Evolutionary conservation across 2,888 invertebrate species (phyloP), one percentile per base, ranked within the genome.

Genomic region (Tetranychus piercei): DNA sequence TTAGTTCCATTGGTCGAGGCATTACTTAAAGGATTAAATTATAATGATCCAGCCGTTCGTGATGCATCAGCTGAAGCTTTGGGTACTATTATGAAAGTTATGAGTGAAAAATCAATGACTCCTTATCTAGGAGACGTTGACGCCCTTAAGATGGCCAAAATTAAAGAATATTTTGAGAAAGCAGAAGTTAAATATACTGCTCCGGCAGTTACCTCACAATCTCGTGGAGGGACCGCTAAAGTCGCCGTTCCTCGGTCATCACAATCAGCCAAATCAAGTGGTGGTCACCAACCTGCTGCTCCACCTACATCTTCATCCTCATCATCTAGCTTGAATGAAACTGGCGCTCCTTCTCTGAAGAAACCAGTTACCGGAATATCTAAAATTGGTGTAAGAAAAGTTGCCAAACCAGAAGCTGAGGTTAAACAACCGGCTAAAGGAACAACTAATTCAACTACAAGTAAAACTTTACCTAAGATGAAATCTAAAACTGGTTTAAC

Each of bases 91-190:
- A 89, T 94, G 85, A 95, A 94, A 83, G 87, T 95, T 6, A 90
- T 96, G 15, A 91, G 95, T 1, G 96, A 97, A 81, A 94, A 94
- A 82, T 87, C 88, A 66, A 88, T 97, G 76, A 86, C 86, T 71
- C 90, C 92, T 0, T 91, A 92, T 81, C 86, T 96, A 34, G 87
- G 88, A 1, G 96, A 96, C 81, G 83, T 97, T 0, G 97, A 99
- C 81, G 87, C 88, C 69, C 83, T 94, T 45, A 97, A 96, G 83
- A 89, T 94, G 87, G 87, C 88, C 71, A 97, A 95, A 83, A 83
- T 97, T 72, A 93, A 92, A 82, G 97, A 97, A 82, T 91, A 88
- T 80, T 89, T 90, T 79, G 94, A 96, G 73, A 95, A 94, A 83
- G 94, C 94, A 64, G 91, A 92, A 73, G 76, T 78, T 7, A 78